Conservation (phyloP, 2,797 vertebrate genomes). For the Rachycentron canadum region DNA sequence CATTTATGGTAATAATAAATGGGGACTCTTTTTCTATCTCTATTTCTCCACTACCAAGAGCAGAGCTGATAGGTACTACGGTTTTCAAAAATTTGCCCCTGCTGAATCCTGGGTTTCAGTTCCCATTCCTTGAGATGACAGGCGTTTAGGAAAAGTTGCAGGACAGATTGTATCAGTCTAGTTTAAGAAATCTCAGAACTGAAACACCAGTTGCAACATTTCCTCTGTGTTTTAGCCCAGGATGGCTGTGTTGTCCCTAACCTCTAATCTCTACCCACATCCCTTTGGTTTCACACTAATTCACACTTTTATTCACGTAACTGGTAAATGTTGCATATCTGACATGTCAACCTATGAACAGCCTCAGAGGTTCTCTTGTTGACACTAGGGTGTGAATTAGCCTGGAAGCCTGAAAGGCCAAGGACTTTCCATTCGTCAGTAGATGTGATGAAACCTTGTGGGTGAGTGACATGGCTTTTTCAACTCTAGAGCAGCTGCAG, state of each 20-base stretch:
- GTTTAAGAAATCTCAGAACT: neutral
- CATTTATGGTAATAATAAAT: no score
- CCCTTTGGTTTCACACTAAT: neutral
- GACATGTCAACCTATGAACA: neutral
- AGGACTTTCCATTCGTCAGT: conserved; percentile 8
- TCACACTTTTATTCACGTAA: conserved; percentile 1
- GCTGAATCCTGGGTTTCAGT: no score
- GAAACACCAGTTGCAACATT: neutral
- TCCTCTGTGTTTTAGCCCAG: neutral
- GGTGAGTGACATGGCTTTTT: conserved; percentile 4
- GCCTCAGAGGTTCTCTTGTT: neutral
- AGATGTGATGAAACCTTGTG: conserved; percentile 14
- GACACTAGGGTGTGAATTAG: conserved; percentile 24
- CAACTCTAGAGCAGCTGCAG: conserved; percentile 9
- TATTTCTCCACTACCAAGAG: no score
- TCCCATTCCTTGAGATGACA: neutral
- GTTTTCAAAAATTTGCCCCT: no score
- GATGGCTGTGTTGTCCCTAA: neutral
- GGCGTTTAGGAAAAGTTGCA: neutral
- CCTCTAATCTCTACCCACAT: no score
- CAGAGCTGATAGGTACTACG: no score
- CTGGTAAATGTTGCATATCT: neutral
- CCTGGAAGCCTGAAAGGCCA: conserved; percentile 30
- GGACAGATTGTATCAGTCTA: neutral
- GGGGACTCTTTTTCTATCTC: no score